Conservation (phyloP, 1,140 invertebrate genomes). For the Tribolium castaneum region DNA sequence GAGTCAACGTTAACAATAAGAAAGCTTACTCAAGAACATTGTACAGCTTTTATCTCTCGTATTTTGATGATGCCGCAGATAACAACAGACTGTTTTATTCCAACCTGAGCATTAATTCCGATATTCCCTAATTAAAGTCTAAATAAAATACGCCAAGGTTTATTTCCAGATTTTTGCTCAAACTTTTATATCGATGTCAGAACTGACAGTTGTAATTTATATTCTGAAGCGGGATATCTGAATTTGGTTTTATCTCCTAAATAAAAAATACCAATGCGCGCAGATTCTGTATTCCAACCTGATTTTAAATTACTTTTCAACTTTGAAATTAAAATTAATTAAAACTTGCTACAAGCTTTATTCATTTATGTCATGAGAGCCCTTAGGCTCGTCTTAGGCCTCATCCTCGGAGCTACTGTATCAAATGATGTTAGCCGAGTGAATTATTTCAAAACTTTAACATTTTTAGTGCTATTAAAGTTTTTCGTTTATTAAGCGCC, state of each 20-base stretch:
- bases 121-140: neutral
- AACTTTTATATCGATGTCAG: neutral
- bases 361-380: constrained; percentile 6
- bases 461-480: neutral
- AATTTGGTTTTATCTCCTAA: neutral
- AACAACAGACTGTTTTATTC: neutral
- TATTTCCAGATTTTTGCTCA: neutral
- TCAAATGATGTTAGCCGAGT: neutral
- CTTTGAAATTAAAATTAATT: constrained; percentile 6
- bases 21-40: constrained; percentile 18
- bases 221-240: neutral
- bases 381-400: neutral
- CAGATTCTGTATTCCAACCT: neutral
- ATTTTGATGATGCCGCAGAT: neutral
- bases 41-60: neutral
- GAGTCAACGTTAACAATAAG: constrained; percentile 34
- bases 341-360: constrained; percentile 17
- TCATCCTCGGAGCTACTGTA: neutral
- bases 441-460: neutral
- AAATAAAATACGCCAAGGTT: neutral
- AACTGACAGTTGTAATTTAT: neutral
- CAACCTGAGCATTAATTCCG: neutral
- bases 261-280: neutral
- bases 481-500: neutral
- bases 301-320: constrained; percentile 1